A percentile compares a stretch with the other conserved stretches of the same genome.
These are phyloP conservation scores for Loris lydekkerianus DNA, from an alignment of 2,797 vertebrate genomes.

Conservation along the genomic window DNA sequence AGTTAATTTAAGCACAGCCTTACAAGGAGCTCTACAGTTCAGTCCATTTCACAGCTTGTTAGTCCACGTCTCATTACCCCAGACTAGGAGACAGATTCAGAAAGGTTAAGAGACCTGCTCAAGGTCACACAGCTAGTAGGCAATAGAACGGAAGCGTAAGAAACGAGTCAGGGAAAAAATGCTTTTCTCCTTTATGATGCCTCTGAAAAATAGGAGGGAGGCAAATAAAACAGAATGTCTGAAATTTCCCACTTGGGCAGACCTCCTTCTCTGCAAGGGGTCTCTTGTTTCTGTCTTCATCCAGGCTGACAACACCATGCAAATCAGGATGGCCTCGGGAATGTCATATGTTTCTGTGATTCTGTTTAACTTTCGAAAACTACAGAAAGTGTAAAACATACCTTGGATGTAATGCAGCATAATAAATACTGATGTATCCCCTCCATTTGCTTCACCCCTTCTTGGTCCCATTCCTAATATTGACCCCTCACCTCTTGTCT, in stretches of 20 bases:
- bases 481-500: background rate
- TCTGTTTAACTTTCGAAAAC: constrained; percentile 58
- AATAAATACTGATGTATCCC: background rate
- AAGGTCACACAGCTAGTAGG: constrained; percentile 11
- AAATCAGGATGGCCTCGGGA: background rate
- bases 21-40: background rate
- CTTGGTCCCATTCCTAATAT: background rate
- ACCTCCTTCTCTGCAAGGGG: background rate
- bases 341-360: background rate
- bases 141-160: background rate
- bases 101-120: constrained; percentile 20
- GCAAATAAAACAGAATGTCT: background rate
- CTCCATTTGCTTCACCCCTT: background rate
- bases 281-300: constrained; percentile 8
- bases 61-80: background rate
- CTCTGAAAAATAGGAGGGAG: background rate
- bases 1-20: background rate
- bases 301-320: background rate
- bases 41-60: background rate
- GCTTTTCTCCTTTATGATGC: background rate
- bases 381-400: background rate
- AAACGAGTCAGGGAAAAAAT: background rate
- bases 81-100: constrained; percentile 22
- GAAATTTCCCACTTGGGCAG: background rate
- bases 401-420: background rate